Conservation (phyloP, 2,888 invertebrate species). For the Nymphalis urticae region DNA sequence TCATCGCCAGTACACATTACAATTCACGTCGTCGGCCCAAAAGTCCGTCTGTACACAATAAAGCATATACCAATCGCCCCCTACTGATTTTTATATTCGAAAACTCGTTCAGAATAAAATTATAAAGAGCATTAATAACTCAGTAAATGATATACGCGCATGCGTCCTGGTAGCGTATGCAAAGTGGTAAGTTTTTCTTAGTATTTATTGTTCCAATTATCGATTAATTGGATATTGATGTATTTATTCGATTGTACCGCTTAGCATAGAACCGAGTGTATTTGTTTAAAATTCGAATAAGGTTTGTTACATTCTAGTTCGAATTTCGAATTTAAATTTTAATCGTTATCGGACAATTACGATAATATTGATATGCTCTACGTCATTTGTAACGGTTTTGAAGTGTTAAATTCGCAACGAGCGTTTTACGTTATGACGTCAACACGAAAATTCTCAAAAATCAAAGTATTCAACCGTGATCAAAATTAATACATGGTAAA, state of each 20-base stretch:
- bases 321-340: not conserved
- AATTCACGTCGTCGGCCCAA: slow-evolving; percentile 55
- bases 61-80: slow-evolving; percentile 64
- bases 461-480: too few relatives aligned
- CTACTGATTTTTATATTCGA: slow-evolving; percentile 77
- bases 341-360: too few relatives aligned
- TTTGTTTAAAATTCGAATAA: not conserved
- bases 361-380: too few relatives aligned
- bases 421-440: too few relatives aligned
- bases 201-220: slow-evolving; percentile 62
- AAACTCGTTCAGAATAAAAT: slow-evolving; percentile 71
- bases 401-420: too few relatives aligned
- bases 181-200: slow-evolving; percentile 48
- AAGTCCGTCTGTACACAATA: slow-evolving; percentile 56
- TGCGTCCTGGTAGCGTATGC: slow-evolving; percentile 58
- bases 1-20: slow-evolving; percentile 41
- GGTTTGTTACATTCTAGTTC: not conserved
- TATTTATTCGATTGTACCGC: slow-evolving; percentile 20
- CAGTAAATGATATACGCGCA: slow-evolving; percentile 64
- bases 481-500: too few relatives aligned
- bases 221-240: slow-evolving; percentile 36
- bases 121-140: slow-evolving; percentile 72
- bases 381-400: too few relatives aligned
- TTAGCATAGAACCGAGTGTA: slow-evolving; percentile 10
- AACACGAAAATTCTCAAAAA: too few relatives aligned